Evolutionary conservation across 2,888 invertebrate species (phyloP).

Genomic region (Acrocyrtus sp.): DNA sequence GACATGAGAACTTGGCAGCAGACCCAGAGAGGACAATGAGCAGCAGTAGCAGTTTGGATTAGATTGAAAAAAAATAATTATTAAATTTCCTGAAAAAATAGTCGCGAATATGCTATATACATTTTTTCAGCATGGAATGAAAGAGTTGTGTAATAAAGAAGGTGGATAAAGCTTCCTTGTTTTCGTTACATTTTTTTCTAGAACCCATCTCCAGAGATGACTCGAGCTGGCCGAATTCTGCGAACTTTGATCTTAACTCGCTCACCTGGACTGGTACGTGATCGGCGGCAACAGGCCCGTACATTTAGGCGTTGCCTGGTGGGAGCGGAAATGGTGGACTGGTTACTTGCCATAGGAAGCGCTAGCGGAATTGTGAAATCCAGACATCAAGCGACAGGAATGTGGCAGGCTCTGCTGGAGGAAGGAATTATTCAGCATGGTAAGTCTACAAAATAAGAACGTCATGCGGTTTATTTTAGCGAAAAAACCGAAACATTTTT

Average conservation of each 20-base stretch:
- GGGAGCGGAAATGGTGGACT: slow-evolving; percentile 84
- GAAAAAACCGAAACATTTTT: no score
- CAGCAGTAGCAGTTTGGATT: no score
- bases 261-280: slow-evolving; percentile 73
- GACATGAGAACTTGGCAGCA: no score
- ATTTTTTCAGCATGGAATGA: no score
- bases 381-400: slow-evolving; percentile 78
- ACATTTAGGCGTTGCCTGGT: slow-evolving; percentile 70
- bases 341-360: slow-evolving; percentile 75
- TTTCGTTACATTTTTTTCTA: no score
- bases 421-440: slow-evolving; percentile 82
- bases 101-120: no score
- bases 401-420: slow-evolving; percentile 86
- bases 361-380: slow-evolving; percentile 64
- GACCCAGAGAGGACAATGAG: no score
- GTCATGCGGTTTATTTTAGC: no score
- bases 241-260: slow-evolving; percentile 74
- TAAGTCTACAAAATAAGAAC: slow-evolving; percentile 67
- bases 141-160: no score
- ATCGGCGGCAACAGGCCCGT: slow-evolving; percentile 69
- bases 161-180: no score
- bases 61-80: no score
- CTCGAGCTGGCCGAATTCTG: slow-evolving; percentile 77
- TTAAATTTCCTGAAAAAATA: no score
- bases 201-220: slow-evolving; percentile 75